Conservation (phyloP, 2,888 invertebrate species). For the Phragmatobia fuliginosa region DNA sequence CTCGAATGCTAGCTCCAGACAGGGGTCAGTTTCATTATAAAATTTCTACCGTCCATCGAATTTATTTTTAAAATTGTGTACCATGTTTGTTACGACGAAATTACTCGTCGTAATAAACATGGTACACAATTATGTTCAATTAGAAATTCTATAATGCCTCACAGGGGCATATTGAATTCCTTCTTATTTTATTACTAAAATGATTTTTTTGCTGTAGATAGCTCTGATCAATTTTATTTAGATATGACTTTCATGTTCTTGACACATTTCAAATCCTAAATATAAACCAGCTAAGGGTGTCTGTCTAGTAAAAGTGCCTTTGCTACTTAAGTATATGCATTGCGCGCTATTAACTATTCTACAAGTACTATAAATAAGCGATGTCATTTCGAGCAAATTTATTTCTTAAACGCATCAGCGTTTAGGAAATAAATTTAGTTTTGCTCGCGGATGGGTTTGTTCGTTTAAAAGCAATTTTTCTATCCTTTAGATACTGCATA, state of each 20-base stretch:
- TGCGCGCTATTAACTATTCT: background rate
- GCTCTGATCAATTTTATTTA: background rate
- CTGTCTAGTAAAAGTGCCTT: too few species aligned
- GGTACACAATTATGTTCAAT: background rate
- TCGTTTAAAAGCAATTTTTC: background rate
- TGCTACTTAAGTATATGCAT: background rate
- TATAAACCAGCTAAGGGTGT: background rate
- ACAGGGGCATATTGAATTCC: background rate
- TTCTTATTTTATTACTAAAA: background rate
- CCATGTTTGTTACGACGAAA: background rate
- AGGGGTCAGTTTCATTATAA: slow-evolving; percentile 1
- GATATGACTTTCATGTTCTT: background rate
- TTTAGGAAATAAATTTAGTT: background rate
- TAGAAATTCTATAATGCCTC: background rate
- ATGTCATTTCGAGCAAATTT: too few species aligned
- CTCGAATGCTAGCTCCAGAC: background rate
- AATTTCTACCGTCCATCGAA: background rate
- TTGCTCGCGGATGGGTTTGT: background rate
- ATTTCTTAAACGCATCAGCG: too few species aligned
- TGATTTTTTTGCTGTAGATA: background rate
- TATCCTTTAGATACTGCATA: background rate
- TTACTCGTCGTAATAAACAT: background rate
- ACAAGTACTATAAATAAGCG: background rate
- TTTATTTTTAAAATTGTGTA: background rate
- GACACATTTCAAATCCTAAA: background rate